A percentile compares a stretch with the other conserved stretches of the same genome.
Conservation (phyloP, 2,113 vertebrate species). For the Prunella himalayana region DNA sequence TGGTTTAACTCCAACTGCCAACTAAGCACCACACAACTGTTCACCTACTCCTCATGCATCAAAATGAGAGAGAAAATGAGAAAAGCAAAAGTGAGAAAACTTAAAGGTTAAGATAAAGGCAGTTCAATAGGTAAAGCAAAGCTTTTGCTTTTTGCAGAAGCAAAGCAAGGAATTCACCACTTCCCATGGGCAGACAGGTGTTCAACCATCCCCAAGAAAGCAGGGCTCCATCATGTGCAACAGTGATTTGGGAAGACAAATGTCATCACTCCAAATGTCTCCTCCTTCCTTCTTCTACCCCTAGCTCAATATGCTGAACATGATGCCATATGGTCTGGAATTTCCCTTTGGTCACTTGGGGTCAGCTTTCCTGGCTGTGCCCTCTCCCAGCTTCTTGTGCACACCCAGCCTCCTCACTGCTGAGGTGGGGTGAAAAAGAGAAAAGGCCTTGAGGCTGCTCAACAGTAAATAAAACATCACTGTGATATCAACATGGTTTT, state of each 20-base stretch:
- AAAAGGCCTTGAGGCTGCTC: neutral
- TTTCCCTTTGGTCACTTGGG: neutral
- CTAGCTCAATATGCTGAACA: neutral
- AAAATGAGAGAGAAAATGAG: neutral
- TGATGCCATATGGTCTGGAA: neutral
- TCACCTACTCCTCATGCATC: neutral
- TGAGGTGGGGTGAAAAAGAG: neutral
- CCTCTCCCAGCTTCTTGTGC: neutral
- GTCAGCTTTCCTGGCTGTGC: neutral
- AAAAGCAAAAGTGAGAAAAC: neutral
- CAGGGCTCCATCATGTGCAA: neutral
- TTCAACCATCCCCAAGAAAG: neutral
- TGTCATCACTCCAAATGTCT: neutral
- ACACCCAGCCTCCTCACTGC: neutral
- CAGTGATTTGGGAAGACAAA: neutral
- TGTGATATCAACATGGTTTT: neutral
- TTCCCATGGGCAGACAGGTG: neutral
- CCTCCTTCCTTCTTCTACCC: neutral
- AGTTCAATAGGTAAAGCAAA: neutral
- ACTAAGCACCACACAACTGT: neutral
- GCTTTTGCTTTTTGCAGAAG: neutral
- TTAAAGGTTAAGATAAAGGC: neutral
- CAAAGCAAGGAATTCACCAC: neutral
- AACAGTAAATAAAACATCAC: rapidly evolving
- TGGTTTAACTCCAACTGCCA: neutral